These are phyloP conservation scores for Zygothrica quintamaculata DNA, from an alignment of 2,888 invertebrate genomes.

Conservation along the genomic window DNA sequence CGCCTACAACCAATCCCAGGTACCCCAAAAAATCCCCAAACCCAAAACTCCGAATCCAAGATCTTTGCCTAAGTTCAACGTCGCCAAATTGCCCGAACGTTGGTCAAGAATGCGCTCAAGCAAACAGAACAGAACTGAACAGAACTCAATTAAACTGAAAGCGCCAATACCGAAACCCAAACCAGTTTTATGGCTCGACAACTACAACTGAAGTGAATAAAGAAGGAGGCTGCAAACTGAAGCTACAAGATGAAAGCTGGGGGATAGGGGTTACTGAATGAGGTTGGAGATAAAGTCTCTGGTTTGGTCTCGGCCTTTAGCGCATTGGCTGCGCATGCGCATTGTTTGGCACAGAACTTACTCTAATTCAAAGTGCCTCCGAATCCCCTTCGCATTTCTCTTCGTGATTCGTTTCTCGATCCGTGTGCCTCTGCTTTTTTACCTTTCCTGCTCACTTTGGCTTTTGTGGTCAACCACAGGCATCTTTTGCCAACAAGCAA, in stretches of 20 bases:
- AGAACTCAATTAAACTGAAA: slow-evolving; percentile 60
- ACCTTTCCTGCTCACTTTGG: slow-evolving; percentile 8
- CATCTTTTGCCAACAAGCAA: slow-evolving; percentile 67
- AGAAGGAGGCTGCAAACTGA: too few species aligned
- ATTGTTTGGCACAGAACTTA: slow-evolving; percentile 52
- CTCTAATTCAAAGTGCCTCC: slow-evolving; percentile 55
- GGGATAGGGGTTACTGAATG: slow-evolving; percentile 5
- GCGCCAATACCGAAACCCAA: slow-evolving; percentile 53
- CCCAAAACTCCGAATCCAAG: slow-evolving; percentile 16
- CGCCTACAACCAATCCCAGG: slow-evolving; percentile 16
- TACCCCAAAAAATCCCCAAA: slow-evolving; percentile 10
- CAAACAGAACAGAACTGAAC: slow-evolving; percentile 33
- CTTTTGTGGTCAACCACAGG: slow-evolving; percentile 73
- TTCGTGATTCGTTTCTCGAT: too few species aligned
- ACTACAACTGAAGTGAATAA: slow-evolving; percentile 30
- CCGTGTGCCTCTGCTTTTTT: slow-evolving; percentile 1
- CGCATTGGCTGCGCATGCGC: slow-evolving; percentile 43
- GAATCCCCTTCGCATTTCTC: not conserved
- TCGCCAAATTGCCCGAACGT: slow-evolving; percentile 39
- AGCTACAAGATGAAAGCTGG: slow-evolving; percentile 2
- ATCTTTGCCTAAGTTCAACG: slow-evolving; percentile 49
- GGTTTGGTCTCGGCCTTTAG: not conserved
- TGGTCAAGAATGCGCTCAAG: slow-evolving; percentile 51
- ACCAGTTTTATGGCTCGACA: slow-evolving; percentile 48
- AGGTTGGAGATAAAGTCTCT: not conserved